phyloP scores from a whole-genome alignment of 2,113 vertebrate species.

The Chamaetylas fuelleborni region DNA sequence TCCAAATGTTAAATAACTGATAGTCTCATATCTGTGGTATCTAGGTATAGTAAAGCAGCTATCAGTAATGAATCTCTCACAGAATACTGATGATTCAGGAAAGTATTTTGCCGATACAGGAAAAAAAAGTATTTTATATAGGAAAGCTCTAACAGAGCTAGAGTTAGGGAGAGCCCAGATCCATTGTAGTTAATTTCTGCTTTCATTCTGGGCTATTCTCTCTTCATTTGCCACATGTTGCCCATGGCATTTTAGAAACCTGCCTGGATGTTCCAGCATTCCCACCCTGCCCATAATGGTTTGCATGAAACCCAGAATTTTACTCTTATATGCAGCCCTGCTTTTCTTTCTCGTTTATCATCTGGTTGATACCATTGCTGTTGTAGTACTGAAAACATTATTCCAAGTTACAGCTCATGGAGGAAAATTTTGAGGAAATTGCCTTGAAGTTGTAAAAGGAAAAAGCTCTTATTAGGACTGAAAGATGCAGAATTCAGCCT shows the following conservation, averaged over 20 bases:
- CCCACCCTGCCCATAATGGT: not conserved
- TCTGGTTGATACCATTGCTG: not conserved
- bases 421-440: not conserved
- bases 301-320: not conserved
- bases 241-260: not conserved
- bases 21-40: not conserved
- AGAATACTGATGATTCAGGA: not conserved
- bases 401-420: not conserved
- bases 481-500: not conserved
- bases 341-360: not conserved
- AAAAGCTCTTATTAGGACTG: not conserved
- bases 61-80: not conserved
- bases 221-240: not conserved
- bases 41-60: not conserved
- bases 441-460: not conserved
- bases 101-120: not conserved
- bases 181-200: not conserved
- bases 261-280: not conserved
- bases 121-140: fast-evolving
- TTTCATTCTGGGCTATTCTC: not conserved
- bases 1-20: not conserved
- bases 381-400: not conserved
- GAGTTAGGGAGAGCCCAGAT: not conserved
- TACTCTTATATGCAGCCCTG: not conserved
- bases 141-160: not conserved